Base-by-base conservation (phyloP, 53 echinoderm and acorn worm genomes). In the Pentamera pediparva region DNA sequence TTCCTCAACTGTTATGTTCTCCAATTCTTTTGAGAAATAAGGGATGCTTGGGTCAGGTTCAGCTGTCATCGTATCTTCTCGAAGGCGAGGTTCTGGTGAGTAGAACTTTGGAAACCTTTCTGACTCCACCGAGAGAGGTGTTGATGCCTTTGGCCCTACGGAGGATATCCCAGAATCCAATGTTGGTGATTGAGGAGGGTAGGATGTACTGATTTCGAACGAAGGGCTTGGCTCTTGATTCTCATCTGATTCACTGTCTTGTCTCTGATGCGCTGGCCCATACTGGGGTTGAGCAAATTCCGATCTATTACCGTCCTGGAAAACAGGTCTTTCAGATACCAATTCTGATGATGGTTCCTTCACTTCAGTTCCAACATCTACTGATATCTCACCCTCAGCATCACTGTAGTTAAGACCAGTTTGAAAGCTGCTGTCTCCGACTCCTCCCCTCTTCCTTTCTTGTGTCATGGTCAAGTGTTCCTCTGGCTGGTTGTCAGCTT, bases 1-100 rank as follows among this genome's bases (percentile, higher is more conserved):
- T 38, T 85, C 98, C 24, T 81, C 69, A 3, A 83, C 98, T 37
- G 67, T 51, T 37, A 84, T 56, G 73, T 92, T 81, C 36, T 70
- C 61, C 18, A 91, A 80, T 34, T 72, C 78, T 39, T 90, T 51
- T 17, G 82, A 65, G 69, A 94, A 90, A 34, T 64, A 62, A 35
- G 85, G 86, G 4, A 20, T 32, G 35, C 69, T 39, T 1, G 30
- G 62, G 12, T 35, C 55, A 22, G 51, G 51, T 52, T 72, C 51
- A 4, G 7, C 38, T 21, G 12, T 29, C 15, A 40, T 21, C 45
- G 26, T 67, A 2, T 57, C 58, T n/a, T n/a, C n/a, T n/a, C n/a
- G n/a, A n/a, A n/a, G n/a, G 28, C 58, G 9, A 5, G 35, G 20
- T 35, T 51, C 52, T 12, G 73, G 73, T 35, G 73, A 72, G 22